phyloP scores from a whole-genome alignment of 1,140 invertebrate species.

The roundworm (Caenorhabditis elegans) region WBcel235 BX284605.5:11311501-11312000 shows the following conservation, averaged over 20 bases:
- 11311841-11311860: too few relatives aligned
- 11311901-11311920: constrained; percentile 36
- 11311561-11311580: constrained; percentile 21
- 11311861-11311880: background rate
- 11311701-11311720: too few relatives aligned
- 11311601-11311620: background rate
- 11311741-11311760: too few relatives aligned
- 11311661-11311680: too few relatives aligned
- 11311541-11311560: background rate
- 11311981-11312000: constrained; percentile 28
- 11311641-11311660: too few relatives aligned
- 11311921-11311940: constrained; percentile 32
- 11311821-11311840: too few relatives aligned
- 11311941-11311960: constrained; percentile 23
- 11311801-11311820: too few relatives aligned
- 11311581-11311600: constrained; percentile 20
- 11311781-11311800: too few relatives aligned
- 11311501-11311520: background rate
- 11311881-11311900: constrained; percentile 20
- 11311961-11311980: background rate
- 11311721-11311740: too few relatives aligned
- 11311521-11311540: constrained; percentile 34
- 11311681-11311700: too few relatives aligned
- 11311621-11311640: too few relatives aligned
- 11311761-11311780: too few relatives aligned